phyloP scores from a whole-genome alignment of 2,888 invertebrate genomes.

The Allolobophora icterica region DNA sequence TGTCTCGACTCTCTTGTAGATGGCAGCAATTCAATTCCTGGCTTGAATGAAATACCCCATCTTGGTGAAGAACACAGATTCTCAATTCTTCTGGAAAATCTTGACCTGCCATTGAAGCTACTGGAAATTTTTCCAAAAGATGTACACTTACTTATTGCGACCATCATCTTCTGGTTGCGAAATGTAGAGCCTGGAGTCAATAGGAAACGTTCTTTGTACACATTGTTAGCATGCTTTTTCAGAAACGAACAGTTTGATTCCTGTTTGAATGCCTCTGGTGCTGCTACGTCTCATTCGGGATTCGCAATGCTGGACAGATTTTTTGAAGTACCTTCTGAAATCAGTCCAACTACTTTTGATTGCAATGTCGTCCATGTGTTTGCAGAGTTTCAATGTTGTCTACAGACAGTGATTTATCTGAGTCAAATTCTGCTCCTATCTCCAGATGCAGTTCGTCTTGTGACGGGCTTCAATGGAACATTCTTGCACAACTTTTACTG shows the following conservation, averaged over 20 bases:
- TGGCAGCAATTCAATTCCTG: too few relatives aligned
- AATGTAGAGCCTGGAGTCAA: too few relatives aligned
- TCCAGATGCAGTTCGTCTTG: background rate
- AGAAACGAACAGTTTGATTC: background rate
- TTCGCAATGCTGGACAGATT: background rate
- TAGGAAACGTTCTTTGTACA: background rate
- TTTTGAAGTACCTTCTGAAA: background rate
- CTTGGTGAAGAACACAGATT: too few relatives aligned
- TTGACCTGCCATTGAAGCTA: too few relatives aligned
- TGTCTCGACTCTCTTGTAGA: too few relatives aligned
- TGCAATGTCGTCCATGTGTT: conserved; percentile 17
- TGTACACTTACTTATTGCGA: too few relatives aligned
- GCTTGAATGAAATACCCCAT: too few relatives aligned
- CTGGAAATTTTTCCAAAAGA: too few relatives aligned
- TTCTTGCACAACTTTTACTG: background rate
- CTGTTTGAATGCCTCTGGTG: background rate
- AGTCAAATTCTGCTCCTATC: background rate
- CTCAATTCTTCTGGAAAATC: too few relatives aligned
- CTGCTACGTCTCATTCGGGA: background rate
- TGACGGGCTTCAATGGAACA: background rate
- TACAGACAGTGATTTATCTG: background rate
- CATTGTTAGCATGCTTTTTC: background rate
- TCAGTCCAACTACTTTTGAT: background rate
- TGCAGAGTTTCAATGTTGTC: background rate
- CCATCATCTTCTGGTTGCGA: too few relatives aligned